These are phyloP conservation scores for Drosophila melanocephala DNA, from an alignment of 2,888 invertebrate species.

Conservation along the genomic window DNA sequence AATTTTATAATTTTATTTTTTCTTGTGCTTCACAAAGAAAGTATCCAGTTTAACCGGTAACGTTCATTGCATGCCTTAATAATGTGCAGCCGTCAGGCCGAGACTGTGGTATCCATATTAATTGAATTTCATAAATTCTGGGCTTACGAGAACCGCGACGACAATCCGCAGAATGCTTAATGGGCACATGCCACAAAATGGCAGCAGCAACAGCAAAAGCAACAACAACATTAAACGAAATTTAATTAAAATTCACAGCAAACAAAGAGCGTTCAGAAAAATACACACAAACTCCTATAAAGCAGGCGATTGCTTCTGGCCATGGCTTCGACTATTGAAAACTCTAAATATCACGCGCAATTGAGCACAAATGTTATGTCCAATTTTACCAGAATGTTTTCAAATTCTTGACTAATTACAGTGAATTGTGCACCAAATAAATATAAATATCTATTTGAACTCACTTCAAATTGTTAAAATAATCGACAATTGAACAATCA, in stretches of 20 bases:
- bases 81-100: constrained; percentile 92
- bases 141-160: constrained; percentile 97
- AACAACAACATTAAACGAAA: constrained; percentile 62
- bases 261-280: constrained; percentile 28
- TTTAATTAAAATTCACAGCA: constrained; percentile 69
- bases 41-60: constrained; percentile 18
- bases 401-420: neutral
- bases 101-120: constrained; percentile 96
- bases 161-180: constrained; percentile 82
- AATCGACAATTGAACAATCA: neutral
- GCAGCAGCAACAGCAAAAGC: constrained; percentile 20
- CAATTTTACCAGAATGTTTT: neutral
- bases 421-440: neutral
- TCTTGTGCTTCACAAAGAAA: constrained; percentile 1
- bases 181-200: constrained; percentile 38
- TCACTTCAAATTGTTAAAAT: neutral
- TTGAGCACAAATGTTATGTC: neutral
- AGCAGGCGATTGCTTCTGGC: neutral
- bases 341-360: constrained; percentile 9
- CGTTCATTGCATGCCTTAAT: constrained; percentile 20
- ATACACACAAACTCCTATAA: neutral
- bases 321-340: constrained; percentile 1
- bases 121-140: constrained; percentile 98
- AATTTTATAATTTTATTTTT: neutral
- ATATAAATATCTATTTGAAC: neutral